Conservation (phyloP, 2,797 vertebrate genomes). For the Falco cherrug region DNA sequence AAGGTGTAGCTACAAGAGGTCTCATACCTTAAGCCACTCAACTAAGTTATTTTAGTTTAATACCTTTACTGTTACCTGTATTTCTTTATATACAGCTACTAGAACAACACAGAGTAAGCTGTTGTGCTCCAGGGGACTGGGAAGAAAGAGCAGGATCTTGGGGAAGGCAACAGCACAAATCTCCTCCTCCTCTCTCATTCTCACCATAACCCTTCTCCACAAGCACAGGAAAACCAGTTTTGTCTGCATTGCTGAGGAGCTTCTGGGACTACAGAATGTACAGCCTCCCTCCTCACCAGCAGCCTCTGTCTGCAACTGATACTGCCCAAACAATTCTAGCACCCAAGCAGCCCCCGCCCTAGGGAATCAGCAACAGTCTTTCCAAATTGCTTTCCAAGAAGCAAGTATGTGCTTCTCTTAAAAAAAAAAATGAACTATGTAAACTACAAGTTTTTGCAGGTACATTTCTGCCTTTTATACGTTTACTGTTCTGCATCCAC, state of each 20-base stretch:
- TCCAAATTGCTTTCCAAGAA: no score
- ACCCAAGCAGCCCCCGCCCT: background rate
- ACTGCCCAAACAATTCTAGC: background rate
- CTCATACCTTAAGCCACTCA: background rate
- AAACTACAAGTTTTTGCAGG: background rate
- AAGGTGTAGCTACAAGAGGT: background rate
- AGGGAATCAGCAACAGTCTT: background rate
- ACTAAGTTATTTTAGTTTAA: background rate
- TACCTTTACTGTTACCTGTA: background rate
- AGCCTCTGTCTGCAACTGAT: accelerated
- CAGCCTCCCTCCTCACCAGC: no score
- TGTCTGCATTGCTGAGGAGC: background rate
- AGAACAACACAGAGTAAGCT: background rate
- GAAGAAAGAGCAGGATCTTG: background rate
- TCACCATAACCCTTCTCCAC: background rate
- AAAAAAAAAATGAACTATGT: background rate
- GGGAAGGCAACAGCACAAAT: background rate
- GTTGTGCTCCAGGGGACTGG: background rate
- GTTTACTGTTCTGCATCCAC: background rate
- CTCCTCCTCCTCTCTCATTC: background rate
- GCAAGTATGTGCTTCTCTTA: background rate
- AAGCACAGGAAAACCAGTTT: background rate
- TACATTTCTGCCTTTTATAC: background rate
- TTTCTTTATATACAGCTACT: background rate
- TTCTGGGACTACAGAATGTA: background rate